A percentile compares a stretch with the other conserved stretches of the same genome.
phyloP scores from a whole-genome alignment of 2,797 vertebrate genomes.

The Pantherophis alleghaniensis region DNA sequence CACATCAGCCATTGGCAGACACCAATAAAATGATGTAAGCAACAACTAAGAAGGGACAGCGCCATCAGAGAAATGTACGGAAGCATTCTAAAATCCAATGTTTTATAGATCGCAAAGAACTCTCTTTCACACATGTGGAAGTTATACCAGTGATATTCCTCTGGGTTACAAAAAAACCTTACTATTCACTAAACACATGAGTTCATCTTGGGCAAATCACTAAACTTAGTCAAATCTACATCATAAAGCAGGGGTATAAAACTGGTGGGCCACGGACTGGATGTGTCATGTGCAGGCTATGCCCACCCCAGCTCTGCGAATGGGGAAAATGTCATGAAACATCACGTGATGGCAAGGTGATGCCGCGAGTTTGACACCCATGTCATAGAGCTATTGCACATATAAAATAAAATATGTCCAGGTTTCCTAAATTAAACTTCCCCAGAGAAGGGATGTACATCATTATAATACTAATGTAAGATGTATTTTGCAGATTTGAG shows the following conservation, averaged over 20 bases:
- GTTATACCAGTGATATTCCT: background rate
- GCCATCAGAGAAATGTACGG: background rate
- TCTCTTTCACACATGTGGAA: background rate
- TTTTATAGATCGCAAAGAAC: background rate
- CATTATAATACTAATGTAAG: background rate
- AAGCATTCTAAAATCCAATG: background rate
- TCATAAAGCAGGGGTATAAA: background rate
- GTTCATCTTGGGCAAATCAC: background rate
- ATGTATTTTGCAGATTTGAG: background rate
- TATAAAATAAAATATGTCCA: background rate
- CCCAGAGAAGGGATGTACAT: background rate
- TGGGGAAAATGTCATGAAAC: background rate
- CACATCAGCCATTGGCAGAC: background rate
- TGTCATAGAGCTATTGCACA: background rate
- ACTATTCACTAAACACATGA: background rate
- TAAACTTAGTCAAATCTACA: background rate
- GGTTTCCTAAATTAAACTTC: background rate
- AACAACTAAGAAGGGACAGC: background rate
- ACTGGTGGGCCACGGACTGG: no score
- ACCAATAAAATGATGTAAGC: background rate
- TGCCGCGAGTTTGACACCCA: background rate
- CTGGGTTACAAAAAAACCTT: background rate
- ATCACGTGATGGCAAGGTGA: background rate
- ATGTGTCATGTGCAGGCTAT: background rate
- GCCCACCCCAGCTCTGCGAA: background rate